Evolutionary conservation across 2,888 invertebrate species (phyloP), one percentile per base, ranked within the genome.

Genomic region (Drosophila nr. medialis): DNA sequence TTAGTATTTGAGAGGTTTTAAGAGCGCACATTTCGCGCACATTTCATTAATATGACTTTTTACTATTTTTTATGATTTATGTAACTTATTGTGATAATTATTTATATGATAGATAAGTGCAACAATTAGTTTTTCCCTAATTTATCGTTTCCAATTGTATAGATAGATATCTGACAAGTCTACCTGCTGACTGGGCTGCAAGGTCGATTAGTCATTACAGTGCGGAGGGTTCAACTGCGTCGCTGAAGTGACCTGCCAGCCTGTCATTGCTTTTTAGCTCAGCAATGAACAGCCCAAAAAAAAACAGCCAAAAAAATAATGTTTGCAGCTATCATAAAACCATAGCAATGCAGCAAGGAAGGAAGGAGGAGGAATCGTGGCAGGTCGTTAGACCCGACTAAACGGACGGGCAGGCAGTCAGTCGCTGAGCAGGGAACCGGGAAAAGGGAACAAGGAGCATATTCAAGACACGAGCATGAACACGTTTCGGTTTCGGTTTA

Each of bases 161-260:
- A 45, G 18, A 48, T 29, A 80, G 38, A 72, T n/a, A 68, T 30
- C 67, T 72, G 82, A 68, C 59, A 67, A 58, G n/a, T 29, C 77
- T 88, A 89, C 84, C 89, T 84, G 86, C 42, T 7, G 55, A 30
- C 60, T 54, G 56, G 64, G 65, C 69, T 70, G 53, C 89, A 86
- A 83, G 89, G 89, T 78, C 86, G 81, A 86, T 84, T 84, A 86
- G 86, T 83, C 84, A 84, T 83, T 86, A 75, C 64, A 81, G 68
- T 75, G 81, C 82, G 68, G 69, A 65, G 72, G 79, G 77, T 71
- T 78, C 77, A 66, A 45, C 67, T 68, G 58, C 55, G 53, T 50
- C 66, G 61, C 69, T 82, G 81, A 73, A 87, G 66, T 80, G 87
- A 78, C 86, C 81, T 80, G 76, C 74, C 68, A 71, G 75, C 59